Evolutionary conservation across 2,888 invertebrate genomes (phyloP).

Genomic region (Drosophila prolongata): DNA sequence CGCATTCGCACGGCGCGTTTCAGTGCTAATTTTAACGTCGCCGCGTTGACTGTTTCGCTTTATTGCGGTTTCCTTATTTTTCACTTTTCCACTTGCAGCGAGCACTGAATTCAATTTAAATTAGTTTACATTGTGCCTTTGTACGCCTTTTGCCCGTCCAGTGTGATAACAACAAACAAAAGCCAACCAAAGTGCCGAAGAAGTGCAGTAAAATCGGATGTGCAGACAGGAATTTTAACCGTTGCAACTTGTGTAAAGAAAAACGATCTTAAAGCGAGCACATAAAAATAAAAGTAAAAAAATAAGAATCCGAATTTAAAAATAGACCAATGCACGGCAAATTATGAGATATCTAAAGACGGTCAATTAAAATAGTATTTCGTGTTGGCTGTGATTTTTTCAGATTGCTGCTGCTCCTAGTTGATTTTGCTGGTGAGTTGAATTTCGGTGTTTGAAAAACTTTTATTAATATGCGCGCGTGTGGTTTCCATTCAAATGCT

Average conservation of each 20-base stretch:
- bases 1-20: conserved; percentile 63
- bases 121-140: conserved; percentile 64
- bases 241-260: conserved; percentile 20
- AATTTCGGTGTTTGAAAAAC: conserved; percentile 1
- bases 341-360: conserved; percentile 37
- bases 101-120: conserved; percentile 60
- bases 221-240: conserved; percentile 27
- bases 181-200: conserved; percentile 15
- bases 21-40: conserved; percentile 75
- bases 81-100: conserved; percentile 54
- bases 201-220: conserved; percentile 27
- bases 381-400: conserved; percentile 3
- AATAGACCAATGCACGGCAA: conserved; percentile 20
- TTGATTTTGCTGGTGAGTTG: conserved; percentile 23
- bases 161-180: conserved; percentile 34
- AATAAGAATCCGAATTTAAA: conserved; percentile 6
- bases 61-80: conserved; percentile 58
- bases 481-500: conserved; percentile 26
- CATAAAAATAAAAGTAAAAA: conserved; percentile 1
- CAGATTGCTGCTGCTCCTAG: neutral
- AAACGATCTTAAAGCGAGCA: conserved; percentile 2
- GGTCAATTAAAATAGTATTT: conserved; percentile 20
- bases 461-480: conserved; percentile 32
- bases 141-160: conserved; percentile 32
- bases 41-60: conserved; percentile 66